Base-by-base conservation (phyloP, 2,888 invertebrate genomes). In the Chromoteleia sp. region DNA sequence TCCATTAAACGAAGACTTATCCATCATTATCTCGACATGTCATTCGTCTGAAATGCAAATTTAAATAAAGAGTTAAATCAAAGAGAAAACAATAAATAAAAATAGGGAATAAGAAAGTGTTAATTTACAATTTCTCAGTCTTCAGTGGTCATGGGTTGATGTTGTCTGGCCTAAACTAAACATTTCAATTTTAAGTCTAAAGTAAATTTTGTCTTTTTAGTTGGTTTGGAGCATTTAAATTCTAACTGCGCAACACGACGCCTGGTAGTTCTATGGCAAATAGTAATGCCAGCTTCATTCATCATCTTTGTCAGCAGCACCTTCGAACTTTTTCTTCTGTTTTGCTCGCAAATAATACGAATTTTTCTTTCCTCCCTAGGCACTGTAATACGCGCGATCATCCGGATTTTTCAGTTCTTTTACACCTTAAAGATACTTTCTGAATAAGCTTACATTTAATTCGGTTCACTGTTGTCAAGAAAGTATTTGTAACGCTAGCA, bases 21-120 rank as follows among this genome's bases (percentile, higher is more conserved):
- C 65, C 5, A 30, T 21, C 8, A 52, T 19, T 7, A 67, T 54
- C 8, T 63, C 48, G 21, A 63, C 21, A 7, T 15, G 7, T 4
- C 43, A 67, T 54, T 67, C 30, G 10, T 67, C 67, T 4, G 36
- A 50, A 21, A 54, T 43, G 19, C 67, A 67, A n/a, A 67, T 41
- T 54, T 54, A 5, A 63, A 48, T 15, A 33, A 45, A 30, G n/a
- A n/a, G n/a, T n/a, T n/a, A n/a, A n/a, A n/a, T n/a, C n/a, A n/a
- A n/a, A n/a, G n/a, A n/a, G n/a, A n/a, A n/a, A n/a, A n/a, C n/a
- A n/a, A n/a, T n/a, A n/a, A n/a, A n/a, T n/a, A n/a, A n/a, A n/a
- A n/a, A n/a, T n/a, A n/a, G n/a, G 12, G n/a, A 61, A 30, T 21
- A 58, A 39, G 19, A 10, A 6, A 21, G 17, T 43, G 17, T 5